Base-by-base conservation (phyloP, 2,113 vertebrate species). In the Catharus minimus region DNA sequence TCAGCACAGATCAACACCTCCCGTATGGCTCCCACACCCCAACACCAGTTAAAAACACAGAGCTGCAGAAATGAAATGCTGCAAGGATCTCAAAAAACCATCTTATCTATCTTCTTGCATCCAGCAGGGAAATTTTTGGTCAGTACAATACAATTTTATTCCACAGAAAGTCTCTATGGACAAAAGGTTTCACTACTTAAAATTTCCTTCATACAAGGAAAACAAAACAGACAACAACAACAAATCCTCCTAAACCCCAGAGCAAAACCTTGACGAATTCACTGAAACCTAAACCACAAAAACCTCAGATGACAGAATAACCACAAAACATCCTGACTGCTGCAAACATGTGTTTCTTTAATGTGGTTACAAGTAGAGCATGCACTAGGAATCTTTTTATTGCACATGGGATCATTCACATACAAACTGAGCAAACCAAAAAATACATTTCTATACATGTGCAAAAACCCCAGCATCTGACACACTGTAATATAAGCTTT, bases 1-100 rank as follows among this genome's bases (percentile, higher is more conserved):
- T 95, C 84, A 93, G 79, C 92, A 86, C 44, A 94, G 84, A 92
- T 90, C 84, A 91, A 90, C 91, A 90, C 81, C 92, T 94, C 86
- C 75, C 10, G 22, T 86, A 80, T 75, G 80, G 88, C 88, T 95
- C 61, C 86, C 65, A 92, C 73, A 89, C 64, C 88, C 68, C 64
- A 93, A 76, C n/a, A 87, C 49, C 75, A 88, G 39, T 78, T 78
- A 75, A 86, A 91, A 92, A 44, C 49, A 85, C 50, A 76, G 58
- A 91, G 50, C 75, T 76, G 39, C 67, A 89, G 62, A 79, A 91
- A 72, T 41, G 0, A 92, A 87, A 76, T 55, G 23, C 32, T 89
- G 58, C 66, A 69, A 79, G 15, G 27, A 41, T 65, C 62, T 89
- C 62, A 69, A 57, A 32, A 89, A 90, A 79, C 26, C 14, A 61